A percentile compares a stretch with the other conserved stretches of the same genome.
Conservation (phyloP, 2,888 invertebrate species). For the Eurytoma californica region DNA sequence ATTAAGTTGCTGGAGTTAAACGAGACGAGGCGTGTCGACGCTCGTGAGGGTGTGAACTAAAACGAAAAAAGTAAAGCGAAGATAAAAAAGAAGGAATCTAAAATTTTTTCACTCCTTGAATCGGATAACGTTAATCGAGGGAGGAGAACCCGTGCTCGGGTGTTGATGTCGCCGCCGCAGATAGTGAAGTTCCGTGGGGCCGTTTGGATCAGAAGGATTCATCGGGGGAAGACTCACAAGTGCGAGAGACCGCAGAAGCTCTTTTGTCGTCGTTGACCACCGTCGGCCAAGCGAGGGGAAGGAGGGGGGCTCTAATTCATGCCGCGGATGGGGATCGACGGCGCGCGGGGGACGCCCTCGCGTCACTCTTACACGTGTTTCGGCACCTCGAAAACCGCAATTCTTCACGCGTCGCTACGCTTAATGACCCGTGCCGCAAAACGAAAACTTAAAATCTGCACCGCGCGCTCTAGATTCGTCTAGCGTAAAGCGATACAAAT, state of each 20-base stretch:
- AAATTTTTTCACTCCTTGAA: no score
- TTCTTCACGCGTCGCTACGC: conserved; percentile 44
- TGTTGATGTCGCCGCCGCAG: conserved; percentile 2
- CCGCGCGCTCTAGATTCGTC: neutral
- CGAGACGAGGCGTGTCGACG: neutral
- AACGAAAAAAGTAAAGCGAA: conserved; percentile 7
- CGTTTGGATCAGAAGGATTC: conserved; percentile 22
- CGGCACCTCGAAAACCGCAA: conserved; percentile 50
- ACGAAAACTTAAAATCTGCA: conserved; percentile 27
- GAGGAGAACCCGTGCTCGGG: neutral
- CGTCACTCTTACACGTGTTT: conserved; percentile 41
- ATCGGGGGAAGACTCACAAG: conserved; percentile 59
- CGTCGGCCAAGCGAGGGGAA: neutral
- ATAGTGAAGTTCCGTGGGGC: neutral
- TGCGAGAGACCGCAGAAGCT: conserved; percentile 57
- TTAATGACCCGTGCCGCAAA: conserved; percentile 52
- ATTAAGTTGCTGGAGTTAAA: conserved; percentile 17
- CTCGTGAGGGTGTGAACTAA: conserved; percentile 13
- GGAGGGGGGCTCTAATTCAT: conserved; percentile 13
- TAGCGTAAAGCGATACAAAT: conserved; percentile 37
- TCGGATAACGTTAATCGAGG: neutral
- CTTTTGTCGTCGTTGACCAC: conserved; percentile 47
- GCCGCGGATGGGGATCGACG: neutral
- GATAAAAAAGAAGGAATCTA: conserved; percentile 5
- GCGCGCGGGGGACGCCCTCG: neutral